Percentiles rank a stretch among this genome's conserved stretches.
phyloP scores from a whole-genome alignment of 2,797 vertebrate species.

The Amphiprion clarkii region DNA sequence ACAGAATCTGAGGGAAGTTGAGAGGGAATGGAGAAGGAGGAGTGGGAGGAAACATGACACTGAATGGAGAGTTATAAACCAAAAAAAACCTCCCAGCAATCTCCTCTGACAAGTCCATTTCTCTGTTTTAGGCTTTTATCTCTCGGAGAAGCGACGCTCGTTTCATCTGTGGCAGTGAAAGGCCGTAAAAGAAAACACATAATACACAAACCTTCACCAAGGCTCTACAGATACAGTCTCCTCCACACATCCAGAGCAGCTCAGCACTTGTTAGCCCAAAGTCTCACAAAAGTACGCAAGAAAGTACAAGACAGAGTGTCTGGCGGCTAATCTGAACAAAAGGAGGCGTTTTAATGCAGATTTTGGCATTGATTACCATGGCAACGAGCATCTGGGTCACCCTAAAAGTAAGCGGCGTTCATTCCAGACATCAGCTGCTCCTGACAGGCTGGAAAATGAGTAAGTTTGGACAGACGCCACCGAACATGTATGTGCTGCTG shows the following conservation, averaged over 20 bases:
- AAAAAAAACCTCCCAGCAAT: background rate
- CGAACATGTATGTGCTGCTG: slow-evolving; percentile 24
- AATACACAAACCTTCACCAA: background rate
- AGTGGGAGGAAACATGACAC: slow-evolving; percentile 7
- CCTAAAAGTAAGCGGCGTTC: slow-evolving; percentile 11
- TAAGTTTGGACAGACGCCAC: slow-evolving; percentile 6
- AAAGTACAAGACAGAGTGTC: background rate
- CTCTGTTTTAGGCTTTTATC: slow-evolving; percentile 36
- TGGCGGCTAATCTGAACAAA: slow-evolving; percentile 2
- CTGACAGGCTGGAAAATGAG: slow-evolving; percentile 21
- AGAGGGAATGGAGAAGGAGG: background rate
- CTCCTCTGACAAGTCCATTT: slow-evolving; percentile 39
- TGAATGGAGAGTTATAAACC: slow-evolving; percentile 15
- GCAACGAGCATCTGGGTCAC: slow-evolving; percentile 32
- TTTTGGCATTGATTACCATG: slow-evolving; percentile 32
- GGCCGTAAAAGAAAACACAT: slow-evolving; percentile 9
- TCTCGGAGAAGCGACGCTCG: slow-evolving; percentile 11
- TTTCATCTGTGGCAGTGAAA: slow-evolving; percentile 16
- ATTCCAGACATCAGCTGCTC: slow-evolving; percentile 28
- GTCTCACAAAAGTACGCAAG: background rate
- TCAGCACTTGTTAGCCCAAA: background rate
- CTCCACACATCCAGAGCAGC: background rate
- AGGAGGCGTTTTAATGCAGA: slow-evolving; percentile 14
- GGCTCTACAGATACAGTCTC: background rate
- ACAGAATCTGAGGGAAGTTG: slow-evolving; percentile 17